A percentile compares a stretch with the other conserved stretches of the same genome.
Evolutionary conservation across 2,797 vertebrate species (phyloP).

Genomic region (Microctenopoma lineatum): DNA sequence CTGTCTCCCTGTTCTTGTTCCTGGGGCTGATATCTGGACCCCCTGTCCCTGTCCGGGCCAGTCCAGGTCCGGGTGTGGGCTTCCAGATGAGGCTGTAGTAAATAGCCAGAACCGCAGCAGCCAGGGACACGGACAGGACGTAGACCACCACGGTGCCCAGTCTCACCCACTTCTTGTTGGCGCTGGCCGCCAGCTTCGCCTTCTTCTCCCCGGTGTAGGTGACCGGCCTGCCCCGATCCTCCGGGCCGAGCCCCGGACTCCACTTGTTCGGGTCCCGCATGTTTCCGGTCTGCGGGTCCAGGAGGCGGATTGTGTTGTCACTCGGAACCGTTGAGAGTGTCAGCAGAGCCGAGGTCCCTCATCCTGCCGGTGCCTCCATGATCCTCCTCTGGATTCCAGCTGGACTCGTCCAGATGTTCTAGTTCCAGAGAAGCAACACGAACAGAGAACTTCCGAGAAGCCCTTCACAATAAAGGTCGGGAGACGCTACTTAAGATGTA

Average conservation of each 20-base stretch:
- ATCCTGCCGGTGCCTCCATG: background rate
- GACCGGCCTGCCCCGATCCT: slow-evolving; percentile 88
- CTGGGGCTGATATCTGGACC: background rate
- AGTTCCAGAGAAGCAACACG: background rate
- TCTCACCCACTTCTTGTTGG: slow-evolving; percentile 93
- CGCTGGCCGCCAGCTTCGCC: slow-evolving; percentile 91
- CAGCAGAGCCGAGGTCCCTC: background rate
- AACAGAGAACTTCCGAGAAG: background rate
- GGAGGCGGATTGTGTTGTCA: background rate
- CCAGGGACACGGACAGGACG: slow-evolving; percentile 91
- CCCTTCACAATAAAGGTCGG: slow-evolving; percentile 32
- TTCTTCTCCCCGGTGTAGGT: slow-evolving; percentile 94
- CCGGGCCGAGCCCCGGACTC: slow-evolving; percentile 4
- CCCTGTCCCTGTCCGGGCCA: slow-evolving; percentile 22
- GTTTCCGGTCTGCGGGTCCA: background rate
- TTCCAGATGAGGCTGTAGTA: slow-evolving; percentile 95
- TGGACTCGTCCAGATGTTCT: slow-evolving; percentile 15
- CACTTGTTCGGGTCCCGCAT: slow-evolving; percentile 48
- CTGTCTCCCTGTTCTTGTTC: background rate
- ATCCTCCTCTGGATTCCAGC: slow-evolving; percentile 8
- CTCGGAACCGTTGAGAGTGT: background rate
- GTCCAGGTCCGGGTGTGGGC: slow-evolving; percentile 72
- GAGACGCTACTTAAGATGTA: no score
- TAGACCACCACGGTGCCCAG: slow-evolving; percentile 92
- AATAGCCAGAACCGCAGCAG: slow-evolving; percentile 90